Evolutionary conservation across 2,888 invertebrate genomes (phyloP).

Genomic region (Dermolepida albohirtum): DNA sequence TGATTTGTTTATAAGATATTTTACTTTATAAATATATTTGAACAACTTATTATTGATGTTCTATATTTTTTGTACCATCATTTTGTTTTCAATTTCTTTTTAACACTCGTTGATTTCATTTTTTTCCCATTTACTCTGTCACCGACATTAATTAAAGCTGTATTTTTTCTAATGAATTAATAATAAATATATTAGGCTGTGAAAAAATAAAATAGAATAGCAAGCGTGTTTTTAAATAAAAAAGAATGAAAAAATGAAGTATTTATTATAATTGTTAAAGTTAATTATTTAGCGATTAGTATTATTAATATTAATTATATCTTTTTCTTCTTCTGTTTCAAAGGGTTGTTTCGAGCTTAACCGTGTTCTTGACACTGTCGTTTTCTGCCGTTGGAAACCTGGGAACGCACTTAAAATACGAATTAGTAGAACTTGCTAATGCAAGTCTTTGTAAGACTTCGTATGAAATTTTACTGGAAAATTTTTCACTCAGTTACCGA

Average conservation of each 20-base stretch:
- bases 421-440: no score
- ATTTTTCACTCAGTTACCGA: no score
- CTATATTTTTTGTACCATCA: conserved; percentile 40
- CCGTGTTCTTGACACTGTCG: no score
- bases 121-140: conserved; percentile 39
- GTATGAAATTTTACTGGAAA: no score
- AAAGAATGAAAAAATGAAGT: conserved; percentile 29
- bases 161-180: conserved; percentile 44
- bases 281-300: conserved; percentile 31
- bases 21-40: conserved; percentile 37
- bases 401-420: no score
- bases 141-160: conserved; percentile 15
- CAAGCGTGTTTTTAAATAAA: conserved; percentile 47
- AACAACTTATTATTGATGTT: conserved; percentile 35
- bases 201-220: conserved; percentile 48
- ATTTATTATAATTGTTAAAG: conserved; percentile 45
- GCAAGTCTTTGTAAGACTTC: no score
- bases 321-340: no score
- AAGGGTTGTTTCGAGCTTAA: no score
- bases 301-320: conserved; percentile 18
- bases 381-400: no score
- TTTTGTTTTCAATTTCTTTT: conserved; percentile 33
- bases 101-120: conserved; percentile 38
- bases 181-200: conserved; percentile 46
- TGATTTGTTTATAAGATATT: conserved; percentile 36